phyloP scores from a whole-genome alignment of 2,888 invertebrate species.

The Dynastes tityus region DNA sequence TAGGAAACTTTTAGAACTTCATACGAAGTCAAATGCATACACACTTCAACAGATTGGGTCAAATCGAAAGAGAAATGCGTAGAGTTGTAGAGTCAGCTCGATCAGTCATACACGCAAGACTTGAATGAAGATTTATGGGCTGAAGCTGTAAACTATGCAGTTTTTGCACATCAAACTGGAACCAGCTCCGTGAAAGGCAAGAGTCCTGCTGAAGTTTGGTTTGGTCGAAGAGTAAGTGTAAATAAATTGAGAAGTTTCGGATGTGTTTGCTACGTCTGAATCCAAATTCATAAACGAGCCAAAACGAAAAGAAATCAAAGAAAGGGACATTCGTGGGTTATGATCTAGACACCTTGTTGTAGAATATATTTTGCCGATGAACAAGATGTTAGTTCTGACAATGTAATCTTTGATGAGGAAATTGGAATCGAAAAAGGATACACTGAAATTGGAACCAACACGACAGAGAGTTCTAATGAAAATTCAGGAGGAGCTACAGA shows the following conservation, averaged over 20 bases:
- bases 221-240: slow-evolving; percentile 54
- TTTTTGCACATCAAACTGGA: slow-evolving; percentile 55
- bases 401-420: slow-evolving; percentile 53
- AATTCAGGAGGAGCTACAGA: neutral
- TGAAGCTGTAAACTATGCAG: slow-evolving; percentile 61
- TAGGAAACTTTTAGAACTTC: slow-evolving; percentile 52
- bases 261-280: slow-evolving; percentile 52
- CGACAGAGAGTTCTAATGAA: neutral
- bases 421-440: neutral
- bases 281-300: slow-evolving; percentile 12
- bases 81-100: slow-evolving; percentile 62
- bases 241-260: slow-evolving; percentile 54
- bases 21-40: slow-evolving; percentile 58
- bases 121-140: slow-evolving; percentile 61
- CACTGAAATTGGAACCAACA: neutral
- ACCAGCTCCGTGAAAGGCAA: slow-evolving; percentile 38
- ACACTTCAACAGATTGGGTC: slow-evolving; percentile 66
- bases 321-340: slow-evolving; percentile 55
- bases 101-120: slow-evolving; percentile 57
- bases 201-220: slow-evolving; percentile 65
- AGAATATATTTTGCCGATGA: slow-evolving; percentile 51
- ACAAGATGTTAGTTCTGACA: slow-evolving; percentile 51
- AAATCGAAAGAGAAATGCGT: slow-evolving; percentile 63
- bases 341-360: slow-evolving; percentile 50
- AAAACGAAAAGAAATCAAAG: slow-evolving; percentile 54